Evolutionary conservation across 2,113 vertebrate species (phyloP).

Genomic region (Myotis lucifugus): DNA sequence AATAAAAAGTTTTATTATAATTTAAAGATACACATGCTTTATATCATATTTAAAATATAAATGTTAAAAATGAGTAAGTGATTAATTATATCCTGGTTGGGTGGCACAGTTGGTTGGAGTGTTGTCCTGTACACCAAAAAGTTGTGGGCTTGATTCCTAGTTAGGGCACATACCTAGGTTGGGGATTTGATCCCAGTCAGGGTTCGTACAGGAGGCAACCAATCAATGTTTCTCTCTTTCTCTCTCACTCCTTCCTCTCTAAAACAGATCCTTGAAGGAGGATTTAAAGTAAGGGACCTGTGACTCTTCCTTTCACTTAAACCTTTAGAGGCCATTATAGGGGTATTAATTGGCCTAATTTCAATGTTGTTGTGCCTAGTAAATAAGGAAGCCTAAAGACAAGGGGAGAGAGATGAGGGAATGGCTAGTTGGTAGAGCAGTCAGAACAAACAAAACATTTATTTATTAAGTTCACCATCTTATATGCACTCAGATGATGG

Average conservation of each 20-base stretch:
- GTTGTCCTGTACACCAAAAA: no score
- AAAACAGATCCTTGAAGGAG: no score
- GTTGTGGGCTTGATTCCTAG: no score
- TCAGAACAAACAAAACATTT: not conserved
- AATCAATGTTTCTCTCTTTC: no score
- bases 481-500: not conserved
- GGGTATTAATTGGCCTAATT: not conserved
- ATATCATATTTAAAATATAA: not conserved
- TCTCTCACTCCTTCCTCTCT: no score
- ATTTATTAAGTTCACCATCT: not conserved
- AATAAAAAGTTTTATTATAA: not conserved
- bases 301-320: not conserved
- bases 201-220: no score
- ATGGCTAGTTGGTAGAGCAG: not conserved
- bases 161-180: no score
- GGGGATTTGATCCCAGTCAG: no score
- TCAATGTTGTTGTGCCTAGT: not conserved
- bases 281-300: no score
- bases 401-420: not conserved
- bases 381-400: not conserved
- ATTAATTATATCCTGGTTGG: not conserved
- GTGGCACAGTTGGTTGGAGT: no score
- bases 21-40: not conserved
- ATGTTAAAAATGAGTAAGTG: not conserved
- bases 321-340: not conserved